Base-by-base conservation (phyloP, 2,797 vertebrate species). In the Tinamus major region DNA sequence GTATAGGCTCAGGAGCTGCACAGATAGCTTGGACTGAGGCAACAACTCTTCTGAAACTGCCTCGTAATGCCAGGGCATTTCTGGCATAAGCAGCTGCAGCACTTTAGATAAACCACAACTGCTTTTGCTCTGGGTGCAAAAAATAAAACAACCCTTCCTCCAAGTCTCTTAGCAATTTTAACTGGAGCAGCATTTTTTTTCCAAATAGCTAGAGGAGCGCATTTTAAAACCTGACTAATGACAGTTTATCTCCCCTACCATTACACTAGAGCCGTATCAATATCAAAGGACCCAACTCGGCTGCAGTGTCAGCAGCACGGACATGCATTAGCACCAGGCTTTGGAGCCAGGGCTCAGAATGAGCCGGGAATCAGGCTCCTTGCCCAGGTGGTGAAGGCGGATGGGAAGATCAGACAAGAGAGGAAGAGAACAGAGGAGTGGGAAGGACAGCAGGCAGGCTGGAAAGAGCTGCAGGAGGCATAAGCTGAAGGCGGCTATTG, bases 221-320 rank as follows among this genome's bases (percentile, higher is more conserved):
- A 11, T 79, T 90, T 93, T 42, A 51, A 92, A 86, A 85, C 46
- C 35, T 74, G 74, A 23, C 62, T 90, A 79, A 88, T 79, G 86
- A 37, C 8, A 65, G 51, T 76, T 90, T 86, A 11, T 86, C 67
- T 91, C 86, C 53, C 63, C 37, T 75, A 35, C 74, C 78, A 58
- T 10, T 35, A 69, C 63, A 72, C 65, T 15, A 31, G 55, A 90
- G 49, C 27, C 48, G 33, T 90, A 67, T 86, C 6, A 1, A 74
- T 92, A 85, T 44, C 75, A 68, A 87, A 94, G 64, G 72, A 87
- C 80, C 72, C 41, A 88, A 23, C 26, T 68, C 0, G 12, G 59
- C 85, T 86, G 91, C 21, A 4, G 88, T 6, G 4, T 86, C 91
- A 93, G 88, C 81, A 89, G 61, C 46, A 77, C 0, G 3, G 70